These are phyloP conservation scores for Boulengeromyrus knoepffleri DNA, from an alignment of 2,113 vertebrate genomes.

Conservation along the genomic window DNA sequence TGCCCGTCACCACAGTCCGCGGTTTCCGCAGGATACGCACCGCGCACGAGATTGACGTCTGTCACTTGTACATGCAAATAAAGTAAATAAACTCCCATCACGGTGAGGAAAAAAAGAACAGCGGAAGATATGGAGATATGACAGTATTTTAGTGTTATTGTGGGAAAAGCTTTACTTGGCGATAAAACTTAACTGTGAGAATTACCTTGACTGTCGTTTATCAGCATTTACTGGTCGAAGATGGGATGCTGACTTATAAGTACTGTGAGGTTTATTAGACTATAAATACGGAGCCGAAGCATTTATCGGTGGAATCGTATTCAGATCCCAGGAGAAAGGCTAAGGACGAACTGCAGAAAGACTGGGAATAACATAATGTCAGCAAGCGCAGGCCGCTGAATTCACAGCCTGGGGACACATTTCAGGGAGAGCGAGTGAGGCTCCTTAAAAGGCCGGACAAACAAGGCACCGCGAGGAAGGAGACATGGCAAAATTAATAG, in stretches of 20 bases:
- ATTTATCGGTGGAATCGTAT: slow-evolving; percentile 6
- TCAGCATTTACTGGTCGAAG: slow-evolving; percentile 26
- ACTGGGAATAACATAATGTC: not conserved
- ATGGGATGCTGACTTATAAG: slow-evolving; percentile 10
- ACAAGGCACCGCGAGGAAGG: not conserved
- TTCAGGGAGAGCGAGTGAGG: not conserved
- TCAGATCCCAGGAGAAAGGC: slow-evolving; percentile 10
- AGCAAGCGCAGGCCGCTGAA: not conserved
- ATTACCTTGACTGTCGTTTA: slow-evolving; percentile 21
- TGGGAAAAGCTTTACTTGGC: slow-evolving; percentile 27
- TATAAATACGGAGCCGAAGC: slow-evolving; percentile 26
- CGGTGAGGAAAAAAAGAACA: not conserved
- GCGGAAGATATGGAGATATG: slow-evolving; percentile 22
- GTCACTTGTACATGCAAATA: not conserved
- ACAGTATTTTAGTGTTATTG: slow-evolving; percentile 34
- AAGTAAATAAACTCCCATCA: not conserved
- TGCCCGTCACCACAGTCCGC: not conserved
- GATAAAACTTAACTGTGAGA: slow-evolving; percentile 28
- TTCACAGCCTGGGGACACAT: slow-evolving; percentile 4
- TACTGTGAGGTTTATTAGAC: slow-evolving; percentile 27
- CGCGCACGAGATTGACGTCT: not conserved
- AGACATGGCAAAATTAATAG: not conserved
- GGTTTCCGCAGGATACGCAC: not conserved
- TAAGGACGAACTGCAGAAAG: not conserved
- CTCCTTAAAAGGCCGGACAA: not conserved